Base-by-base conservation (phyloP, 2,113 vertebrate species). In the Trematomus loennbergii region DNA sequence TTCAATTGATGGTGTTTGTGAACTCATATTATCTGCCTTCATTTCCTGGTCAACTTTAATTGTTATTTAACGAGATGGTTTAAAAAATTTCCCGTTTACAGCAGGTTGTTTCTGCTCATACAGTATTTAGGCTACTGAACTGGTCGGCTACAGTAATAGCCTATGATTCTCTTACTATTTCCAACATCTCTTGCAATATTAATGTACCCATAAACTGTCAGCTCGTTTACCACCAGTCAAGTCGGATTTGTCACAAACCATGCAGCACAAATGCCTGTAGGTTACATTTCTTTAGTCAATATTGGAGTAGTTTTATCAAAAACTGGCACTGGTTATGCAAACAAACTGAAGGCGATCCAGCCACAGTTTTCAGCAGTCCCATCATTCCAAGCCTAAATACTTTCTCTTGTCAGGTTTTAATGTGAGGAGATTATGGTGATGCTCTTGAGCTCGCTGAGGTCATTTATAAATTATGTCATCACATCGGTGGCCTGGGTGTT, bases 401-500 rank as follows among this genome's bases (percentile, higher is more conserved):
- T 74, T 55, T 58, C 71, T 43, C 49, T 25, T 50, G 74, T 72
- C 40, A 25, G 65, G 52, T 75, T 88, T 85, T 70, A 72, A 55
- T 67, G 53, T 75, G 84, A 64, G 68, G 29, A 78, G 77, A 80
- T 88, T 87, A 80, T 78, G 58, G 57, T 33, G 88, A 78, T 83
- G 83, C 82, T 91, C 89, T 84, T 85, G 79, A 88, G 78, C 78
- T 65, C 72, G 45, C 69, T 59, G 80, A 87, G 88, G 83, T 90
- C 82, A 88, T 90, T 89, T 88, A 65, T 87, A 78, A 87, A 90
- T 89, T 75, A 90, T 88, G 82, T 85, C 84, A 89, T 88, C 89
- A 86, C 87, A 86, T 83, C 81, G 78, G 81, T 84, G 82, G 85
- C 72, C 83, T 64, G 69, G 62, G 78, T 88, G 80, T 71, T 71